Conservation (phyloP, 2,888 invertebrate species). For the Sisyra nigra region DNA sequence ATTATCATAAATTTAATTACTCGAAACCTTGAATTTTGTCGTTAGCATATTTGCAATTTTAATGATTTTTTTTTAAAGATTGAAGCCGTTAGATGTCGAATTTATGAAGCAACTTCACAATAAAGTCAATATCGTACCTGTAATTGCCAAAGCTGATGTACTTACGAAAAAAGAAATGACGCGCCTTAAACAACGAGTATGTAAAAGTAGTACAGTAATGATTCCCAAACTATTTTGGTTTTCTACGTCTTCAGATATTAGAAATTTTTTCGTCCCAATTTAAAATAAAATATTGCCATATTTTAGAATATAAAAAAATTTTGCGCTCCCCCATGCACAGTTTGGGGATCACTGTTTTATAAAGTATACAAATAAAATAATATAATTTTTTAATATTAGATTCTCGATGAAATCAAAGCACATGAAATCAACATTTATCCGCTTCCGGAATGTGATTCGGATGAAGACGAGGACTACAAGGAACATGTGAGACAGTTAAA, state of each 20-base stretch:
- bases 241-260: no score
- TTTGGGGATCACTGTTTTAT: not conserved
- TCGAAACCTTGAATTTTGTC: not conserved
- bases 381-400: constrained; percentile 30
- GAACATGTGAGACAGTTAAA: constrained; percentile 82
- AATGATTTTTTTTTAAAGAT: constrained; percentile 30
- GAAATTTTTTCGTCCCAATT: no score
- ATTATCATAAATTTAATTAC: not conserved
- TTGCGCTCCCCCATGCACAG: not conserved
- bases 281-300: no score
- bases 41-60: not conserved
- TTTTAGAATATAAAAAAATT: no score
- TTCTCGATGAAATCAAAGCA: constrained; percentile 80
- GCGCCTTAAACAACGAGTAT: constrained; percentile 68
- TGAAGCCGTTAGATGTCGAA: constrained; percentile 87
- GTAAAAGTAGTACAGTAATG: no score
- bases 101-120: constrained; percentile 94
- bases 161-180: constrained; percentile 84
- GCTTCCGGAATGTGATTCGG: constrained; percentile 86
- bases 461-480: constrained; percentile 93
- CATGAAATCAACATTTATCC: constrained; percentile 90
- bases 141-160: constrained; percentile 95
- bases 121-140: constrained; percentile 89
- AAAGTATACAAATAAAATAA: no score
- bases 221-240: no score